Conservation (phyloP, 2,113 vertebrate genomes). For the Austrofundulus limnaeus region DNA sequence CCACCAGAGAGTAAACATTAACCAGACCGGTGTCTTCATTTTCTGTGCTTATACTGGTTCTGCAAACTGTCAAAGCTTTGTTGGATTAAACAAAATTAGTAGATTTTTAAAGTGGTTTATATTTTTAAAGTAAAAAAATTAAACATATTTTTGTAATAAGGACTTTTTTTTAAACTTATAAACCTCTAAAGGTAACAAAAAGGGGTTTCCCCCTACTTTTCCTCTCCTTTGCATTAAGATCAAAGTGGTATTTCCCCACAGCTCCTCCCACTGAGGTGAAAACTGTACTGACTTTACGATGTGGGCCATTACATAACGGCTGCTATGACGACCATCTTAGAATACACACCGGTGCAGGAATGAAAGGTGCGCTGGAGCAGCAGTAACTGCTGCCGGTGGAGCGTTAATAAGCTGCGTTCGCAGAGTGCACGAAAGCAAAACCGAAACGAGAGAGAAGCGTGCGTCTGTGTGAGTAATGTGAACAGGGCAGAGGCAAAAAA, state of each 20-base stretch:
- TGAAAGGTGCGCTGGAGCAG: conserved; percentile 46
- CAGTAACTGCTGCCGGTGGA: conserved; percentile 50
- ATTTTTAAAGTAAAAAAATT: no score
- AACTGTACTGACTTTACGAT: conserved; percentile 29
- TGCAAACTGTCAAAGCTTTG: no score
- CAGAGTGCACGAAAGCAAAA: conserved; percentile 18
- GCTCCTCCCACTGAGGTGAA: conserved; percentile 47
- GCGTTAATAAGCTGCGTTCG: conserved; percentile 9
- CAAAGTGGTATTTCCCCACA: conserved; percentile 57
- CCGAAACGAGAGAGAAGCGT: background rate
- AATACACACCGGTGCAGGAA: conserved; percentile 47
- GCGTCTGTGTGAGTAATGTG: background rate
- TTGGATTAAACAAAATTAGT: no score
- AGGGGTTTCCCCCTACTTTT: background rate
- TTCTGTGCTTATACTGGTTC: no score
- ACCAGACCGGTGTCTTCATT: no score
- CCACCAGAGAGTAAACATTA: no score
- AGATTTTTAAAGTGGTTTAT: no score
- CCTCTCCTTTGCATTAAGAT: background rate
- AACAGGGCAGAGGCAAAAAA: conserved; percentile 14
- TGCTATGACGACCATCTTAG: conserved; percentile 57
- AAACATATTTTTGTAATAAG: no score
- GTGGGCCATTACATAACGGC: conserved; percentile 50
- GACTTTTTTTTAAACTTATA: no score
- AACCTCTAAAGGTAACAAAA: background rate